A percentile compares a stretch with the other conserved stretches of the same genome.
Conservation (phyloP, 2,113 vertebrate species). For the Sinosuthora webbiana region DNA sequence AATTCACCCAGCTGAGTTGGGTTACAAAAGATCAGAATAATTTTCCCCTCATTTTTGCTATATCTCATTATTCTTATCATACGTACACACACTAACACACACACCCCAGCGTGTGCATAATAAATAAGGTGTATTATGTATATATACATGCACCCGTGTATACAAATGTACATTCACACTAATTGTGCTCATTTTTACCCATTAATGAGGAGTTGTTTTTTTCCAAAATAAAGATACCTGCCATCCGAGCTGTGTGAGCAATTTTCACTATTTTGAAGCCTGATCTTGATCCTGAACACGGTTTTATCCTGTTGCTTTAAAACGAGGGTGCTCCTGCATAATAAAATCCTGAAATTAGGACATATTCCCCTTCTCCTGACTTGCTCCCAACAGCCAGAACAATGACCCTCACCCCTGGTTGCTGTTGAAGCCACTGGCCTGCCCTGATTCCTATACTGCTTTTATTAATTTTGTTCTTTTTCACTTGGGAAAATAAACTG, state of each 20-base stretch:
- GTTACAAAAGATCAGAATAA: slow-evolving; percentile 20
- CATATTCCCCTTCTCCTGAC: not conserved
- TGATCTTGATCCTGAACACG: not conserved
- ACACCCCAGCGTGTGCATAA: not conserved
- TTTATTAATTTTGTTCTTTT: not conserved
- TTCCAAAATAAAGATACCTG: not conserved
- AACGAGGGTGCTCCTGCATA: not conserved
- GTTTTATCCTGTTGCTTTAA: not conserved
- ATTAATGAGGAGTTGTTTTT: not conserved
- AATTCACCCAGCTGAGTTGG: not conserved
- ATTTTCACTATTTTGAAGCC: not conserved
- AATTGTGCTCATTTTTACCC: not conserved
- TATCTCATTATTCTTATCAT: slow-evolving; percentile 55
- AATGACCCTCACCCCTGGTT: not conserved
- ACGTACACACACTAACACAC: not conserved
- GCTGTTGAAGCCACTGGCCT: not conserved
- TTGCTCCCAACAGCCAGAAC: not conserved
- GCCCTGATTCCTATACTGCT: not conserved
- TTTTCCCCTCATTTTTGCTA: slow-evolving; percentile 11
- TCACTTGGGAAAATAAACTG: not conserved
- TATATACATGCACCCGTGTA: not conserved
- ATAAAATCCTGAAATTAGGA: not conserved
- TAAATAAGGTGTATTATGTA: not conserved
- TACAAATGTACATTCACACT: not conserved
- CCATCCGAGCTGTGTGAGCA: not conserved